Evolutionary conservation across 2,113 vertebrate genomes (phyloP), one percentile per base, ranked within the genome.

Genomic region (Orthonyx spaldingii): DNA sequence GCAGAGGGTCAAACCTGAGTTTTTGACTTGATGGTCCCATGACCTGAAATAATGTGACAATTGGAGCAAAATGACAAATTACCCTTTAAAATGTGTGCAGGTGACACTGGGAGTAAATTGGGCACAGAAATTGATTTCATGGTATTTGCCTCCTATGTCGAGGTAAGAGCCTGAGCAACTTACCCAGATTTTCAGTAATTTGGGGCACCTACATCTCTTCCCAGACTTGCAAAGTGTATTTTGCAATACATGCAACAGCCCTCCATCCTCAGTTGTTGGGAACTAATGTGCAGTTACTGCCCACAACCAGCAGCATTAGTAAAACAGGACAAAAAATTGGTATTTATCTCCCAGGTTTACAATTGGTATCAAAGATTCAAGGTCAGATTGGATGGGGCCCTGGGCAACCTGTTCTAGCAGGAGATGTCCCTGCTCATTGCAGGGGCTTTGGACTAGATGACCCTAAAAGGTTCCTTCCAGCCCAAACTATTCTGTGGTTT

Each of bases 61-160:
- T 64, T 46, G 69, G 59, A 87, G 57, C 46, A 61, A 93, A 88
- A 86, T 78, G 71, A 85, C 75, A 83, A 72, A 94, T 79, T 55
- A 11, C 33, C 39, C 68, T 80, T 69, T 91, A 83, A 91, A 94
- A 81, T 27, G 35, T 37, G 57, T 76, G 50, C 63, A 84, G 71
- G 76, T 90, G 80, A 77, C 84, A 92, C 44, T 46, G 52, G 22
- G 41, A 90, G 56, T 53, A 94, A 95, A 91, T 83, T 81, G 81
- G 90, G 84, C 60, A 74, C 87, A 87, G 68, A 91, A 94, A 93
- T 59, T 91, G 95, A 96, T 96, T 95, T 95, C 71, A 75, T 85
- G 92, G 84, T 85, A 65, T 80, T 96, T 89, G 63, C 63, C 44
- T 91, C 32, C 35, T 23, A 6, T 1, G 22, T 53, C 0, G 1